These are phyloP conservation scores for Scaptomyza montana DNA, from an alignment of 1,140 invertebrate species.

Conservation along the genomic window DNA sequence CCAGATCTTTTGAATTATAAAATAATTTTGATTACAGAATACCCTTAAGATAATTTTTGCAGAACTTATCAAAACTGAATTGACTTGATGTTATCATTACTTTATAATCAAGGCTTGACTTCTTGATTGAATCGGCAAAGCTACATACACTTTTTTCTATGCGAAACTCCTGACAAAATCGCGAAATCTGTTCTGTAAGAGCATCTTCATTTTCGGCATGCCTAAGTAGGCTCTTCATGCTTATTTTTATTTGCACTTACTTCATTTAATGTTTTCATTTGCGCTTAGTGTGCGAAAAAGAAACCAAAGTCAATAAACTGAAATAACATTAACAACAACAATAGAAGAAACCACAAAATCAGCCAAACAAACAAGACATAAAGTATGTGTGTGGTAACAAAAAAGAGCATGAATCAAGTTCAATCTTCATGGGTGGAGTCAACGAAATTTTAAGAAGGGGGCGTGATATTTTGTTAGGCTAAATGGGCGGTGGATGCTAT, in stretches of 20 bases:
- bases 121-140: too few species aligned
- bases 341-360: constrained; percentile 38
- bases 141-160: too few species aligned
- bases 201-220: neutral
- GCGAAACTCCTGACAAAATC: too few species aligned
- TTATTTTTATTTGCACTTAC: constrained; percentile 65
- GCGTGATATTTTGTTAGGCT: neutral
- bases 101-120: too few species aligned
- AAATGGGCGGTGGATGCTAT: constrained; percentile 17
- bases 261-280: constrained; percentile 62
- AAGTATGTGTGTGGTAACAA: constrained; percentile 2
- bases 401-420: constrained; percentile 21
- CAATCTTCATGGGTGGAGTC: constrained; percentile 24
- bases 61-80: neutral
- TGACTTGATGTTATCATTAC: too few species aligned
- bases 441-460: neutral
- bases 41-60: too few species aligned
- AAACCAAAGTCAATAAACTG: constrained; percentile 76
- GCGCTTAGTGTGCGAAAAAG: constrained; percentile 68
- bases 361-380: constrained; percentile 25
- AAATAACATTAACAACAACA: constrained; percentile 47
- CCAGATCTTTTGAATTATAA: too few species aligned
- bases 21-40: too few species aligned
- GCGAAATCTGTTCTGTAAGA: neutral
- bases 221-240: neutral